Evolutionary conservation across 2,888 invertebrate genomes (phyloP).

Genomic region (Chymomyza amoena): DNA sequence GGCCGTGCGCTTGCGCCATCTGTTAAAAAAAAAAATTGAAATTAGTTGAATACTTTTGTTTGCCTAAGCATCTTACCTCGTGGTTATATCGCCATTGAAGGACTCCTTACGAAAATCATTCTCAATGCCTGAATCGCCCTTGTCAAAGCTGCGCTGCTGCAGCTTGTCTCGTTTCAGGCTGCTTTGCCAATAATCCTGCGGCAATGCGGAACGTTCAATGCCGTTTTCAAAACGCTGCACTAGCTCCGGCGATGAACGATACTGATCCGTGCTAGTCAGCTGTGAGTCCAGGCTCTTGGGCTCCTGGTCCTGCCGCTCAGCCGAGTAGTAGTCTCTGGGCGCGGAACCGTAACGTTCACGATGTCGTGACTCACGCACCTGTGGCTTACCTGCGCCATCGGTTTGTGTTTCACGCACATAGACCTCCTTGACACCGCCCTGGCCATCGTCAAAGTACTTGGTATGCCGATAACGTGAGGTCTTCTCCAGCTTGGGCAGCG

Average conservation of each 20-base stretch:
- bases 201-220: neutral
- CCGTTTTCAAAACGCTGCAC: conserved; percentile 71
- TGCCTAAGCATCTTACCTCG: conserved; percentile 57
- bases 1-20: conserved; percentile 78
- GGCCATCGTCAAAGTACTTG: conserved; percentile 79
- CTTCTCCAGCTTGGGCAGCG: conserved; percentile 61
- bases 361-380: conserved; percentile 77
- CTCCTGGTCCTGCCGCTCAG: conserved; percentile 78
- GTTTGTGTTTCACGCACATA: conserved; percentile 78
- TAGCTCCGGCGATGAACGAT: conserved; percentile 82
- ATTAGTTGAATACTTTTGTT: too few relatives aligned
- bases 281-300: conserved; percentile 85
- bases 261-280: conserved; percentile 80
- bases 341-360: conserved; percentile 77
- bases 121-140: conserved; percentile 88
- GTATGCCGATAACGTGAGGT: conserved; percentile 76
- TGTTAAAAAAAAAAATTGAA: conserved; percentile 23
- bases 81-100: conserved; percentile 80
- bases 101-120: conserved; percentile 89
- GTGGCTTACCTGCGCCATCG: conserved; percentile 78
- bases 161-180: conserved; percentile 80
- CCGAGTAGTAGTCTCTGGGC: conserved; percentile 38
- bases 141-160: conserved; percentile 80
- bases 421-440: conserved; percentile 80
- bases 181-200: conserved; percentile 82